Conservation (phyloP, 2,797 vertebrate genomes). For the Coregonus ussuriensis region DNA sequence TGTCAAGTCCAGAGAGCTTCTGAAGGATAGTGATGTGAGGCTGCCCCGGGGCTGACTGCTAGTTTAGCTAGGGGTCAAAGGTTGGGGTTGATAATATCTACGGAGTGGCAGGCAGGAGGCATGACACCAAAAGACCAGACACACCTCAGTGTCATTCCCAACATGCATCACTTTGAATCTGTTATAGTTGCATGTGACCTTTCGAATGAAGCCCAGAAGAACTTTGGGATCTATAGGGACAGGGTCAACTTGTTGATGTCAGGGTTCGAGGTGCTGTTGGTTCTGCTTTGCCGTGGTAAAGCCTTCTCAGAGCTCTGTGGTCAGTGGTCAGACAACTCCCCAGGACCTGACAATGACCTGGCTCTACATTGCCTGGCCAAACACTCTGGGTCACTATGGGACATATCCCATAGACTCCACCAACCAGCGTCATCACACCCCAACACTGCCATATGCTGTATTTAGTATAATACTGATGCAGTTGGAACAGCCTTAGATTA, state of each 20-base stretch:
- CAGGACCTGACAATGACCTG: not conserved
- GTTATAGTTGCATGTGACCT: not conserved
- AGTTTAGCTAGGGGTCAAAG: not conserved
- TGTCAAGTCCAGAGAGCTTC: not conserved
- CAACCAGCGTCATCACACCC: not conserved
- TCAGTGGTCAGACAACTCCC: slow-evolving; percentile 2
- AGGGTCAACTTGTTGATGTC: not conserved
- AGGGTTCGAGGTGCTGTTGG: not conserved
- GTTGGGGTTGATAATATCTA: not conserved
- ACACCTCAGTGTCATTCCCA: not conserved
- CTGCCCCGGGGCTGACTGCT: not conserved
- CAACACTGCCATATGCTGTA: not conserved
- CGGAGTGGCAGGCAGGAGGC: not conserved
- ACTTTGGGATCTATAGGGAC: not conserved
- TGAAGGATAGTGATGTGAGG: not conserved
- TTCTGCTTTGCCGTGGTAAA: not conserved
- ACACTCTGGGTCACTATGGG: not conserved
- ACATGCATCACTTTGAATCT: not conserved
- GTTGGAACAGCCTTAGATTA: not conserved
- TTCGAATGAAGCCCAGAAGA: not conserved
- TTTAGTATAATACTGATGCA: not conserved
- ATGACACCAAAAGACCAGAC: not conserved
- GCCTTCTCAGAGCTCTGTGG: not conserved
- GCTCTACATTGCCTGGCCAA: not conserved
- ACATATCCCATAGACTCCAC: not conserved